Evolutionary conservation across 1,140 invertebrate species (phyloP), one percentile per base, ranked within the genome.

Genomic region (Amyelois transitella): DNA sequence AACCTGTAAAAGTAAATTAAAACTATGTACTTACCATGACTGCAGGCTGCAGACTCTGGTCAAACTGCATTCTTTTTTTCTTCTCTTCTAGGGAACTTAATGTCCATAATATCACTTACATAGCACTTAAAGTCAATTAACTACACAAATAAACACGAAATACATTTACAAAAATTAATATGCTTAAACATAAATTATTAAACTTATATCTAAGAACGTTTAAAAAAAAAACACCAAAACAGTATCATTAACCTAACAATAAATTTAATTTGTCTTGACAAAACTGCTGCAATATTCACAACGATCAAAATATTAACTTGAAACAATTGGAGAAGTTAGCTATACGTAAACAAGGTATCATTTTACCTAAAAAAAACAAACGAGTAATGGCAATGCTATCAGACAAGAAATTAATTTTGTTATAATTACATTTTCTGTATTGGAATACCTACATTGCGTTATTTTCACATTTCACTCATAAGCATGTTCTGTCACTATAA

Each of bases 391-490:
- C 55, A 44, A 62, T 62, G 47, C 55, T 58, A 69, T 63, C 60
- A 64, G 66, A 58, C 55, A 53, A 53, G 51, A 66, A 60, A 62
- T 62, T 59, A 60, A 64, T 65, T 68, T 69, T 64, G 62, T 64
- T 75, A 69, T 47, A 57, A 64, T 66, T 61, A 45, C 63, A 63
- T 62, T 62, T 56, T 52, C 55, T 59, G 47, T 63, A 50, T 51
- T 38, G 10, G n/a, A 49, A 45, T 48, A 86, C 82, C 78, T 86
- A 86, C 80, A 83, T 86, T 77, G 68, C 76, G 77, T 69, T 71
- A 75, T 75, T 77, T 75, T 76, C 77, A 86, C 79, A 84, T 79
- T 79, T 77, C 78, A 81, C 79, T 71, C 67, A 63, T 62, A 77
- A 67, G 65, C 70, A 60, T 56, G 62, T 28, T 71, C 69, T 61